phyloP scores from a whole-genome alignment of 2,797 vertebrate genomes.

The Falco peregrinus region DNA sequence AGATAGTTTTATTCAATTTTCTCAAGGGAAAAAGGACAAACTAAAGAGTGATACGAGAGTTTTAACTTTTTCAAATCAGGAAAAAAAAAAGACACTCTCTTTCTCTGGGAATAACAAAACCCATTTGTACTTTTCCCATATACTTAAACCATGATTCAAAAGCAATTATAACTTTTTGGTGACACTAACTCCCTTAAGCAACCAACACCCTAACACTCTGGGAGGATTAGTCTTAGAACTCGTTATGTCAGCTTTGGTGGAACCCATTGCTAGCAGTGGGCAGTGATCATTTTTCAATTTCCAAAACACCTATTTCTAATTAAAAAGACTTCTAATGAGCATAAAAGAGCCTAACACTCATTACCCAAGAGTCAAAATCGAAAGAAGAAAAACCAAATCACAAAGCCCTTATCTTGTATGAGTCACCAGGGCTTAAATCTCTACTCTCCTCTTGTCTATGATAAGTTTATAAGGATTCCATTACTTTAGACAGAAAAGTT shows the following conservation, averaged over 20 bases:
- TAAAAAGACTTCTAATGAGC: neutral
- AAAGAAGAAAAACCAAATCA: neutral
- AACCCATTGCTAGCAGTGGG: neutral
- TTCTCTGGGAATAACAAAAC: neutral
- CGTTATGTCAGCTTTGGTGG: neutral
- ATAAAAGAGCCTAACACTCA: neutral
- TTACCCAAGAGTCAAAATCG: neutral
- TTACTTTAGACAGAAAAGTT: neutral
- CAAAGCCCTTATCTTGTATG: neutral
- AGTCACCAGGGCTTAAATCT: neutral
- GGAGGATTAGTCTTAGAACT: slow-evolving; percentile 5
- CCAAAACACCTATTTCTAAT: neutral
- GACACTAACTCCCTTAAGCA: slow-evolving; percentile 27
- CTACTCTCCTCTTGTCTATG: neutral
- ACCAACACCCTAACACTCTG: slow-evolving; percentile 29
- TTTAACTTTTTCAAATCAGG: neutral
- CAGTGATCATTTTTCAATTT: neutral
- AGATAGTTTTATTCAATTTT: neutral
- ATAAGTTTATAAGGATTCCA: neutral
- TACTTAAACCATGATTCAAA: slow-evolving; percentile 18
- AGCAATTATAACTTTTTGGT: slow-evolving; percentile 31
- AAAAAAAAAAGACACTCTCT: neutral
- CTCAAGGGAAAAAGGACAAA: neutral
- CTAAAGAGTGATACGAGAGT: neutral
- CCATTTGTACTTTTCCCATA: neutral